Conservation (phyloP, 2,888 invertebrate genomes). For the Aleiodes alternator region DNA sequence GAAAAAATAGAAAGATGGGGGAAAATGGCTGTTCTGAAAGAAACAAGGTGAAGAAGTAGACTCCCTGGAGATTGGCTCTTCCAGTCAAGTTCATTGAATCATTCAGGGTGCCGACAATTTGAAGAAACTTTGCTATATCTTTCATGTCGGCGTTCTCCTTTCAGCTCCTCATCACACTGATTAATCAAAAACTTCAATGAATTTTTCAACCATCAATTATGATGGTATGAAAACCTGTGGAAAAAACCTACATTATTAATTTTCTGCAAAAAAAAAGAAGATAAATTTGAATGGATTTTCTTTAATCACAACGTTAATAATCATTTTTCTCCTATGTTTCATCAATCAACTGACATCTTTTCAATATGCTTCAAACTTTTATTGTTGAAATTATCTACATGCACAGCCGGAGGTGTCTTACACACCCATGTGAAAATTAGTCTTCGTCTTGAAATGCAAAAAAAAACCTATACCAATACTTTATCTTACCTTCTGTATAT, state of each 20-base stretch:
- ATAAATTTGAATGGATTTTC: not conserved
- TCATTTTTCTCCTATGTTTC: too few species aligned
- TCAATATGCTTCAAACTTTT: too few species aligned
- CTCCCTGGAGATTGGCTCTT: constrained; percentile 39
- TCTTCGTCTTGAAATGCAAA: constrained; percentile 4
- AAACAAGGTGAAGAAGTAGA: constrained; percentile 24
- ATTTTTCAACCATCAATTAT: not conserved
- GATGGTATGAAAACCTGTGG: too few species aligned
- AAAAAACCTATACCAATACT: not conserved
- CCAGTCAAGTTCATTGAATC: constrained; percentile 33
- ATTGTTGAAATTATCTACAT: not conserved
- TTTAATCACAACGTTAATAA: too few species aligned
- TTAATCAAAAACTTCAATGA: too few species aligned
- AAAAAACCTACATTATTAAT: too few species aligned
- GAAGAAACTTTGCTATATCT: constrained; percentile 13
- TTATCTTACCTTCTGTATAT: not conserved
- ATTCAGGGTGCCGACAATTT: constrained; percentile 25
- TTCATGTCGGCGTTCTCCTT: too few species aligned
- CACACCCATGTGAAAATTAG: constrained; percentile 20
- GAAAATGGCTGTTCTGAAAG: constrained; percentile 18
- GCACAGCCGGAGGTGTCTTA: not conserved
- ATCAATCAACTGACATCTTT: too few species aligned
- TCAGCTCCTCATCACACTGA: not conserved
- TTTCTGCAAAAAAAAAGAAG: too few species aligned
- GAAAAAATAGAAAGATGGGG: not conserved